Evolutionary conservation across 2,113 vertebrate species (phyloP), one percentile per base, ranked within the genome.

Genomic region (Atractosteus spatula): DNA sequence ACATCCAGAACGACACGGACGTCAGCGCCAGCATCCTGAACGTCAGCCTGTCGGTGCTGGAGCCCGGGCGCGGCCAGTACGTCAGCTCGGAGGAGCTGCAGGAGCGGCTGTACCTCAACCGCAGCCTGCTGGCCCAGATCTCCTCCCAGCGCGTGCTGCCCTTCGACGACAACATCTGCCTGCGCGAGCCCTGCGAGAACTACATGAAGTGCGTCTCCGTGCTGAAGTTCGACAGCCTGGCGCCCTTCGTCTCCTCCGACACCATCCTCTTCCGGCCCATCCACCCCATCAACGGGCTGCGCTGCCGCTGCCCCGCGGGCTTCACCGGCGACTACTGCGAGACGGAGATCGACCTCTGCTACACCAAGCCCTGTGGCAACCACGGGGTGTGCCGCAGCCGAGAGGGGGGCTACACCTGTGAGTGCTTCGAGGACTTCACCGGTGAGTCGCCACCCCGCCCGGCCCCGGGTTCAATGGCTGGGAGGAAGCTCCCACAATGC

Each of bases 151-250:
- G 88, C 1, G 97, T 99, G 57, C 93, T 99, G 68, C 97, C 97
- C 55, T 99, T 99, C 14, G 97, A 99, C 1, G 97, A 99, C 92
- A 98, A 99, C 83, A 93, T 98, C 86, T 99, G 96, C 83, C 90
- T 98, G 62, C 92, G 96, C 0, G 97, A 99, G 81, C 96, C 97
- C 0, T 98, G 96, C 4, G 96, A 98, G 89, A 98, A 98, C 89
- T 99, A 98, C 92, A 95, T 98, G 97, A 95, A 95, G 90, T 98
- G 97, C 4, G 95, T 98, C 72, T 96, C 96, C 0, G 96, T 98
- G 76, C 91, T 97, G 68, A 94, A 94, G 81, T 98, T 99, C 0
- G 95, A 98, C 91, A 98, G 97, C 82, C 92, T 97, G 0, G 97
- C 97, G 0, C 97, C 97, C 14, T 99, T 99, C 70, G 93, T 99